Conservation (phyloP, 2,888 invertebrate species). For the Lordiphosa andalusiaca region DNA sequence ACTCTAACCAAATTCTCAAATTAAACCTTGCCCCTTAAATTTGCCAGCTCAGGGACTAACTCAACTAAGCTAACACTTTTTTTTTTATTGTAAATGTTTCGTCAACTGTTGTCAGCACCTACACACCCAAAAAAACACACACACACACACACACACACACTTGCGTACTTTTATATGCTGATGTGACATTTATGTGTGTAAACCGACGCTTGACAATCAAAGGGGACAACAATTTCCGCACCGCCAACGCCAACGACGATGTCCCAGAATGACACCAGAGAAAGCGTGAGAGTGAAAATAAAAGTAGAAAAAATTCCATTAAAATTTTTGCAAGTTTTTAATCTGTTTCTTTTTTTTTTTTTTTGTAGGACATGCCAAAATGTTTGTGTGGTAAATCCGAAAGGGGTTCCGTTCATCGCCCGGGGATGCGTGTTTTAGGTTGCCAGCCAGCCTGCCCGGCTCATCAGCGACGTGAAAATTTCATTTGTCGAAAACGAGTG, state of each 20-base stretch:
- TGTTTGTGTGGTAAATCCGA: conserved; percentile 70
- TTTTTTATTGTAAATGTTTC: conserved; percentile 25
- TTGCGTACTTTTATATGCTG: conserved; percentile 19
- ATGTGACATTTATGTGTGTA: conserved; percentile 66
- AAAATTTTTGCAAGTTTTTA: conserved; percentile 72
- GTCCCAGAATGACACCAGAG: conserved; percentile 34
- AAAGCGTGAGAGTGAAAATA: conserved; percentile 12
- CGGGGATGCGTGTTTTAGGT: conserved; percentile 49
- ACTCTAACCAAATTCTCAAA: background rate
- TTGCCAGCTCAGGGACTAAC: too few species aligned
- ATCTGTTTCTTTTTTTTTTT: conserved; percentile 37
- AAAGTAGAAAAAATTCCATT: conserved; percentile 66
- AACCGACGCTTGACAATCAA: conserved; percentile 71
- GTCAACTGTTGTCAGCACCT: conserved; percentile 9
- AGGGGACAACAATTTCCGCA: conserved; percentile 66
- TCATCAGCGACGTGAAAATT: conserved; percentile 62
- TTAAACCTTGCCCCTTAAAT: conserved; percentile 18
- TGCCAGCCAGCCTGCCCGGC: conserved; percentile 15
- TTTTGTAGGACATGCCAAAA: conserved; percentile 46
- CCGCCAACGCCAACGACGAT: conserved; percentile 45
- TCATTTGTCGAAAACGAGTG: conserved; percentile 55
- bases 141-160: conserved; percentile 15
- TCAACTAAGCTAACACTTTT: background rate
- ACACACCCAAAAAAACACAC: conserved; percentile 23
- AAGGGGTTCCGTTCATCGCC: conserved; percentile 36